Evolutionary conservation across 2,888 invertebrate species (phyloP), one percentile per base, ranked within the genome.

Genomic region (Parnassius apollo): DNA sequence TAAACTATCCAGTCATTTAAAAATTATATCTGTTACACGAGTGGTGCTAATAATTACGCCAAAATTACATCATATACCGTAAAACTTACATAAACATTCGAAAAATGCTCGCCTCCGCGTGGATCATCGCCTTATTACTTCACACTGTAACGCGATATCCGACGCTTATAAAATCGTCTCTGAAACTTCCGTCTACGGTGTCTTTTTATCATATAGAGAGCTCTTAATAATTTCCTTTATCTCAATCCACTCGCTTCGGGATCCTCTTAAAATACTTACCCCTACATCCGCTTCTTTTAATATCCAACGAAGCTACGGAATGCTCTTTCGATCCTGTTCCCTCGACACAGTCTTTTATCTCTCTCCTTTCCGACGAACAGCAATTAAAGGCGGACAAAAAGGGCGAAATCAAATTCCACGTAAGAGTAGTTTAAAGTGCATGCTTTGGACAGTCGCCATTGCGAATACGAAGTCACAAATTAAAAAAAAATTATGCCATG

Each of bases 141-240:
- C 75, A 80, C 66, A 77, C 73, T 73, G 85, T 78, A 85, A 86
- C 77, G 64, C 76, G 81, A 86, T 85, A 83, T 75, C 76, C 71
- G 77, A 75, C 76, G 76, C 77, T 78, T 75, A 77, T 77, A 77
- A 73, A 77, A 79, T 79, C 81, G 76, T 75, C 78, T 74, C 73
- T 75, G 77, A 80, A 78, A 84, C 90, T 91, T 91, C 91, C 91
- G 89, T 83, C 83, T 84, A 81, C 76, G 68, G 66, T 71, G 75
- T 84, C 59, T 64, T 88, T 88, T 80, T 78, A 75, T 83, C 75
- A 72, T 68, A 67, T 72, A 72, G 75, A 86, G 86, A 80, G 89
- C 89, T 86, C 90, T 90, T 89, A 81, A 88, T 90, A 89, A 91
- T 91, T 88, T 91, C 91, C 91, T 91, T 89, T 88, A 91, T 91